These are phyloP conservation scores for Miniopterus natalensis DNA, from an alignment of 2,113 vertebrate genomes.

Conservation along the genomic window DNA sequence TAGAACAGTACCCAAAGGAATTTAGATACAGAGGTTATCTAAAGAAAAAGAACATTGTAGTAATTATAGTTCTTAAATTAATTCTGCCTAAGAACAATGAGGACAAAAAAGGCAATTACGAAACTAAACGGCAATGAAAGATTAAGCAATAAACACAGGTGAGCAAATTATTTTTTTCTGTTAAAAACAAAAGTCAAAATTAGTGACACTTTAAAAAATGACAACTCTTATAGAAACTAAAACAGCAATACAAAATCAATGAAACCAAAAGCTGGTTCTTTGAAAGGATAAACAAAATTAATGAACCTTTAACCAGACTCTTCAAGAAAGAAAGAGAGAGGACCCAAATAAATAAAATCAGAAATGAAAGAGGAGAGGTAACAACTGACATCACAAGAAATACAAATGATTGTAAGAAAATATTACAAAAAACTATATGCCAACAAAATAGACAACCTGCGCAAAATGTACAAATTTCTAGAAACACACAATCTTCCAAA, in stretches of 20 bases:
- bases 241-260: not conserved
- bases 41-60: not conserved
- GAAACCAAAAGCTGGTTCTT: not conserved
- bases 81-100: not conserved
- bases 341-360: not conserved
- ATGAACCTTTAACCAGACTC: not conserved
- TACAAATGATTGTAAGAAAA: not conserved
- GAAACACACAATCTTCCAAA: not conserved
- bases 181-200: constrained; percentile 24
- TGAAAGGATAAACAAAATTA: not conserved
- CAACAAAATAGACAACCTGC: not conserved
- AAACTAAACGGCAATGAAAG: not conserved
- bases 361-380: not conserved
- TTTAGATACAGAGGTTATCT: not conserved
- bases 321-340: not conserved
- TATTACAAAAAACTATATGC: not conserved
- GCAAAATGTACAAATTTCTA: not conserved
- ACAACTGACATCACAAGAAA: not conserved
- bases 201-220: not conserved
- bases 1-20: not conserved
- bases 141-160: not conserved
- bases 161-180: not conserved
- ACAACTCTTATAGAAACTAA: not conserved
- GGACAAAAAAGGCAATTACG: not conserved
- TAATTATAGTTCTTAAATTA: not conserved